These are phyloP conservation scores for Saccostrea cuccullata DNA, from an alignment of 1,140 invertebrate species.

Conservation along the genomic window DNA sequence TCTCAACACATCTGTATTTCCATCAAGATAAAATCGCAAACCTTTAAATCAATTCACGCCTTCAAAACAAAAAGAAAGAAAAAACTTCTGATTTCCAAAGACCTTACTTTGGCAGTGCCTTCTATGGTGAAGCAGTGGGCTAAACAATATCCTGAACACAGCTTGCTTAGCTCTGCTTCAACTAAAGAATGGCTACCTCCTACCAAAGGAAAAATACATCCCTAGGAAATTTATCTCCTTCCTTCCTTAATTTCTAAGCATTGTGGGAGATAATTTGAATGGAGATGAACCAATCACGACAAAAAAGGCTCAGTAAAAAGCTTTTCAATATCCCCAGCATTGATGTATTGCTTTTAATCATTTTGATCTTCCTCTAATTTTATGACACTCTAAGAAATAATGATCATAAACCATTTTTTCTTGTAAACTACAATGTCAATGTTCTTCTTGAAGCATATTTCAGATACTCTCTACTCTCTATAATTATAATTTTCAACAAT, in stretches of 20 bases:
- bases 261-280: slow-evolving; percentile 15
- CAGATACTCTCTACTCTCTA: no score
- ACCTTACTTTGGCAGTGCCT: background rate
- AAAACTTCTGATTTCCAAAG: background rate
- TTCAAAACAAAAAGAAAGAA: background rate
- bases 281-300: slow-evolving; percentile 14
- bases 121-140: background rate
- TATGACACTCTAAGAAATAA: background rate
- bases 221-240: slow-evolving; percentile 2
- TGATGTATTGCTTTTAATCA: slow-evolving; percentile 26
- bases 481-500: no score
- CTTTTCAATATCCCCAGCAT: background rate
- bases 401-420: background rate
- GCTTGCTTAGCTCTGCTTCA: background rate
- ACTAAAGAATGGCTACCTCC: background rate
- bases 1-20: background rate
- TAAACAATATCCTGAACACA: background rate
- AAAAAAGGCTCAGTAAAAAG: background rate
- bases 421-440: background rate
- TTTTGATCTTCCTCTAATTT: background rate
- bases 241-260: background rate
- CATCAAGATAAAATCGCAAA: background rate
- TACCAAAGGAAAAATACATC: background rate
- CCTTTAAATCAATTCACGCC: background rate
- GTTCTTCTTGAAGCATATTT: background rate